Evolutionary conservation across 37 sponge, comb jelly and placozoan species (phyloP).

Genomic region (Theonella swinhoei): DNA sequence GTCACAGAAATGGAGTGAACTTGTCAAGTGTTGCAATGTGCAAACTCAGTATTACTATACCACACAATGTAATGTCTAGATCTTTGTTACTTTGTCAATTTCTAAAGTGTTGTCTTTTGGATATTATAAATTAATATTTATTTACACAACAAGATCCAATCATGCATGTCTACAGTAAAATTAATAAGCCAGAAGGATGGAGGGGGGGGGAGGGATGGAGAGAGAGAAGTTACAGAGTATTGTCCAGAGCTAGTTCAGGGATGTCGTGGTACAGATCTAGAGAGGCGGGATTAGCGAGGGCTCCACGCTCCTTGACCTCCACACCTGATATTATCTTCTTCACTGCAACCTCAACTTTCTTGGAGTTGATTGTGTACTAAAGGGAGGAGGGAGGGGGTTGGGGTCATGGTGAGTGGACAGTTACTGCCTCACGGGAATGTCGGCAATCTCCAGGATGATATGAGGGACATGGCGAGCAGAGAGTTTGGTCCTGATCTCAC

Average conservation of each 20-base stretch:
- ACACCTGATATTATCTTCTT: slow-evolving; percentile 93
- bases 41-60: too few relatives aligned
- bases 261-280: slow-evolving; percentile 90
- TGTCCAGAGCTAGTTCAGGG: slow-evolving; percentile 50
- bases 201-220: too few relatives aligned
- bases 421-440: slow-evolving; percentile 90
- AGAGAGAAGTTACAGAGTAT: slow-evolving; percentile 8
- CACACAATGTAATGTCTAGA: too few relatives aligned
- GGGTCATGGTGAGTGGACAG: background rate
- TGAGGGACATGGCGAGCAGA: slow-evolving; percentile 94
- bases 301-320: slow-evolving; percentile 72
- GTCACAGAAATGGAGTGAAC: too few relatives aligned
- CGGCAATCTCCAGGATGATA: slow-evolving; percentile 79
- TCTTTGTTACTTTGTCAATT: too few relatives aligned
- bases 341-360: slow-evolving; percentile 99
- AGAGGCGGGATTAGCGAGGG: slow-evolving; percentile 87
- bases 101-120: too few relatives aligned
- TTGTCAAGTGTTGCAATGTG: too few relatives aligned
- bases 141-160: too few relatives aligned
- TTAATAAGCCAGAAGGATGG: too few relatives aligned
- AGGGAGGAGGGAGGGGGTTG: background rate
- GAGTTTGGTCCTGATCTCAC: slow-evolving; percentile 76
- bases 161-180: too few relatives aligned
- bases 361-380: slow-evolving; percentile 93
- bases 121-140: too few relatives aligned